Evolutionary conservation across 2,797 vertebrate genomes (phyloP), one percentile per base, ranked within the genome.

Genomic region (Urocyon cinereoargenteus): DNA sequence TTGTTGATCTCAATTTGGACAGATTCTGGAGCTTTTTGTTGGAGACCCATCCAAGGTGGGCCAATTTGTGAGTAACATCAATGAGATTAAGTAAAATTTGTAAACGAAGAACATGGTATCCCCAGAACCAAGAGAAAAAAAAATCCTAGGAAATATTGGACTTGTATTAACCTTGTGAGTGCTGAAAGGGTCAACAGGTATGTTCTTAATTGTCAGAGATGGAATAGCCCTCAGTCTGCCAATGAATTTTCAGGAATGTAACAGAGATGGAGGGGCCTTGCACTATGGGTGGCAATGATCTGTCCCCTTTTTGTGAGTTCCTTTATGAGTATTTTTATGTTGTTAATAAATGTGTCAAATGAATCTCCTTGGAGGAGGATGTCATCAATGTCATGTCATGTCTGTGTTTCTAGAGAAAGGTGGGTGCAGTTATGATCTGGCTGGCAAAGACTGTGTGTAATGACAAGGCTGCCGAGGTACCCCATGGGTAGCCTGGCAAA

Each of bases 1-100:
- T 87, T 94, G 3, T 16, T 94, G 78, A 91, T 97, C 89, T 86
- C n/a, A 79, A 36, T 90, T 79, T 90, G 68, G 72, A 94, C n/a
- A 59, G 62, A 66, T 59, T 83, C n/a, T 55, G 75, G 70, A 95
- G 64, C 9, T 86, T 66, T 88, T 68, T 94, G 34, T 82, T 89
- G 72, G 70, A 87, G 55, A 97, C 12, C 34, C 53, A 91, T 59
- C 84, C 75, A 86, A 86, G 53, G 40, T 61, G 36, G 16, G 31
- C 45, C 49, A 53, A 55, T 77, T 83, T 91, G 21, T 53, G 82
- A 89, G 53, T 45, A 95, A 66, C 26, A 91, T 85, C 66, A 93
- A 13, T 34, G 34, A 91, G 53, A 66, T 93, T 77, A 81, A 85
- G 51, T 81, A 81, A 95, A 85, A 94, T 51, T 93, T 95, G 9